A percentile compares a stretch with the other conserved stretches of the same genome.
phyloP scores from a whole-genome alignment of 2,888 invertebrate genomes.

The Cremastobaeus sp. region DNA sequence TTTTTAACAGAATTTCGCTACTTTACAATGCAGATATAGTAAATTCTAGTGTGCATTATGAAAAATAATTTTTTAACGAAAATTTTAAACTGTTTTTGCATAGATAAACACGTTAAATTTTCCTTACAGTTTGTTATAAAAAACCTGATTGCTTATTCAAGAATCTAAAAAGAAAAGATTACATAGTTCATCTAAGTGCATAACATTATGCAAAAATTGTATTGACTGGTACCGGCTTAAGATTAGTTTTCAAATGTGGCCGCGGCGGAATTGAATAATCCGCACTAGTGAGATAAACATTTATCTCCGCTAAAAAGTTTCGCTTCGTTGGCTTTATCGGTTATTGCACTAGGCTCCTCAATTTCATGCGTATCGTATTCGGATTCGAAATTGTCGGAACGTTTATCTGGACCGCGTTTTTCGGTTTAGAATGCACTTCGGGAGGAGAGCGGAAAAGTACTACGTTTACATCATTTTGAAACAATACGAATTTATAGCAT shows the following conservation, averaged over 20 bases:
- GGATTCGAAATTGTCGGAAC: slow-evolving; percentile 60
- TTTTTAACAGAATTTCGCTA: too few species aligned
- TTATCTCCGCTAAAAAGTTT: slow-evolving; percentile 59
- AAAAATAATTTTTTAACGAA: too few species aligned
- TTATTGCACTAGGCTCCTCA: slow-evolving; percentile 61
- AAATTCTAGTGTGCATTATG: too few species aligned
- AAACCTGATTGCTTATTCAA: slow-evolving; percentile 13
- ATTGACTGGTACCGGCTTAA: slow-evolving; percentile 40
- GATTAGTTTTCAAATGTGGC: slow-evolving; percentile 56
- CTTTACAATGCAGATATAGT: too few species aligned
- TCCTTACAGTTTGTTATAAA: too few species aligned
- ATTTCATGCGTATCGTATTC: slow-evolving; percentile 60
- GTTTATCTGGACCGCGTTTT: slow-evolving; percentile 56
- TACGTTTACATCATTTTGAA: slow-evolving; percentile 36
- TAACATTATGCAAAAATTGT: slow-evolving; percentile 38
- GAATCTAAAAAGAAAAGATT: background rate
- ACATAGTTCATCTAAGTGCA: background rate
- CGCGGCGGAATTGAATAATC: slow-evolving; percentile 57
- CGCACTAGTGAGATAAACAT: slow-evolving; percentile 59
- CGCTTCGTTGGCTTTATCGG: slow-evolving; percentile 60
- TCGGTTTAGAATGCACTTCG: slow-evolving; percentile 46
- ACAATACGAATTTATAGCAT: slow-evolving; percentile 12
- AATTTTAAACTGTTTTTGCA: too few species aligned
- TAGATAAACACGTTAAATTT: too few species aligned
- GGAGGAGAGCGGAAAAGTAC: slow-evolving; percentile 51